Evolutionary conservation across 1,140 invertebrate species (phyloP).

Genomic region (Diabrotica undecimpunctata): DNA sequence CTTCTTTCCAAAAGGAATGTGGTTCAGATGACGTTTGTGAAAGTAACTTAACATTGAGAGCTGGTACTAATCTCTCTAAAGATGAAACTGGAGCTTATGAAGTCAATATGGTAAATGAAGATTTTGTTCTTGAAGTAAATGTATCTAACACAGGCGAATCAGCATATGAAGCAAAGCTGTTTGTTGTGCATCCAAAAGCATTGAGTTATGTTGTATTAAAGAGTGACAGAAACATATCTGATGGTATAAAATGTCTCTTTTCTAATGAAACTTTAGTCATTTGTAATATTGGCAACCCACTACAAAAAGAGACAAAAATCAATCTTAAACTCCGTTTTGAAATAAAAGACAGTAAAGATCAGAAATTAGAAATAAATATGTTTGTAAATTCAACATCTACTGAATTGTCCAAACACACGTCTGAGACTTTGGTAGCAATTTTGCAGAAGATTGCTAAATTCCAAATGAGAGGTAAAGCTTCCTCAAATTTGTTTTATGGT

Average conservation of each 20-base stretch:
- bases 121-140: constrained; percentile 72
- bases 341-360: constrained; percentile 66
- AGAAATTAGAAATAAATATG: constrained; percentile 66
- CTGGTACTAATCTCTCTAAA: constrained; percentile 43
- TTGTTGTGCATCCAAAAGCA: constrained; percentile 71
- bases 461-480: constrained; percentile 66
- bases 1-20: constrained; percentile 90
- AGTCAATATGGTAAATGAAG: constrained; percentile 52
- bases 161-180: constrained; percentile 85
- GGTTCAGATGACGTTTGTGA: constrained; percentile 85
- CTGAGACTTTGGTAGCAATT: constrained; percentile 54
- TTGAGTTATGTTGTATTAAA: constrained; percentile 66
- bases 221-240: constrained; percentile 25
- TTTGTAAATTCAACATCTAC: constrained; percentile 86
- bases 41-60: constrained; percentile 74
- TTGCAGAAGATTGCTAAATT: constrained; percentile 82
- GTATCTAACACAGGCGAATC: constrained; percentile 80
- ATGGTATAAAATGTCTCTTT: constrained; percentile 57
- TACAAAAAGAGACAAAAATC: constrained; percentile 60
- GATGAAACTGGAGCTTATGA: constrained; percentile 19
- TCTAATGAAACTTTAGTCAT: constrained; percentile 70
- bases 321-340: constrained; percentile 75
- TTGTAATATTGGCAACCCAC: constrained; percentile 87
- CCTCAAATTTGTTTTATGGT: constrained; percentile 74
- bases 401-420: constrained; percentile 58